A percentile compares a stretch with the other conserved stretches of the same genome.
Evolutionary conservation across 2,888 invertebrate genomes (phyloP).

Genomic region (Caenorhabditis afra): DNA sequence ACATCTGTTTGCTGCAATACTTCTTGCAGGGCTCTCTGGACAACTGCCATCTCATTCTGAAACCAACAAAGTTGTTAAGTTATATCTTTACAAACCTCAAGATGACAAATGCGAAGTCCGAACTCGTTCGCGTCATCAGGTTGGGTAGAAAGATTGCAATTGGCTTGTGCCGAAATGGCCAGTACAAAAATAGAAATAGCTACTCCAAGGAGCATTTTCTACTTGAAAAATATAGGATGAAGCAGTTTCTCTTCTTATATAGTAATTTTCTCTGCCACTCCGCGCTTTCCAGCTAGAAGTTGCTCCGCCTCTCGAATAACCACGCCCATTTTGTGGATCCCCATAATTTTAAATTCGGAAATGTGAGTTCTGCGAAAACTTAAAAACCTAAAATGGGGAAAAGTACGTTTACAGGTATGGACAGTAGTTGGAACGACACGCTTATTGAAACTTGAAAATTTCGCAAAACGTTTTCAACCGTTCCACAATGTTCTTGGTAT

Average conservation of each 20-base stretch:
- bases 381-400: too few species aligned
- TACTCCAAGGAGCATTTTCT: constrained; percentile 53
- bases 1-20: constrained; percentile 64
- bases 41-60: constrained; percentile 64
- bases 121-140: constrained; percentile 50
- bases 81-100: constrained; percentile 58
- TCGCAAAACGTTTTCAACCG: too few species aligned
- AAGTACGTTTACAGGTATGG: too few species aligned
- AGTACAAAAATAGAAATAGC: constrained; percentile 40
- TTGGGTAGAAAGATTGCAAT: constrained; percentile 59
- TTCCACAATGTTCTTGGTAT: too few species aligned
- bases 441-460: too few species aligned
- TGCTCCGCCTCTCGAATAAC: constrained; percentile 18
- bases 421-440: too few species aligned
- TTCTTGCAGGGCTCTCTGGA: constrained; percentile 70
- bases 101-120: constrained; percentile 61
- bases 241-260: constrained; percentile 11
- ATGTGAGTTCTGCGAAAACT: too few species aligned
- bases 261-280: constrained; percentile 13
- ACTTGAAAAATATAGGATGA: constrained; percentile 43
- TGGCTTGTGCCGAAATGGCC: constrained; percentile 44
- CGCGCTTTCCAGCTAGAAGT: constrained; percentile 14
- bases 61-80: constrained; percentile 14
- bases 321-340: constrained; percentile 22
- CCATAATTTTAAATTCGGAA: too few species aligned